Evolutionary conservation across 37 sponge, comb jelly and placozoan species (phyloP).

Genomic region (Beroe ovata): DNA sequence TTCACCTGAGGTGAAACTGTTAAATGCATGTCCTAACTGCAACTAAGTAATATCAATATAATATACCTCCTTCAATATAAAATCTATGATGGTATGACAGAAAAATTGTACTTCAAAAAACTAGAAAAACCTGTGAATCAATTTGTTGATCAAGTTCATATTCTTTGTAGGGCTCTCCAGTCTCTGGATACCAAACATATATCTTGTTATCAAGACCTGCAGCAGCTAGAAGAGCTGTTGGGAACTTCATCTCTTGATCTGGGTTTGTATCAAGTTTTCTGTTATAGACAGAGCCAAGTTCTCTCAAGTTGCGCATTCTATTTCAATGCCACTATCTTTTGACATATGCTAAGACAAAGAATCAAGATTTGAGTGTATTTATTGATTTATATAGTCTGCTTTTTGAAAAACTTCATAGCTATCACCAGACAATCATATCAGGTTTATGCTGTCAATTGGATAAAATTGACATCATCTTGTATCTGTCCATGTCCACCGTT

Average conservation of each 20-base stretch:
- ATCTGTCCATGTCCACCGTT: too few relatives aligned
- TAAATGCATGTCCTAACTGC: not conserved
- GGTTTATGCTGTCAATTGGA: too few relatives aligned
- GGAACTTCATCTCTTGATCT: constrained; percentile 13
- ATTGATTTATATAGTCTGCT: too few relatives aligned
- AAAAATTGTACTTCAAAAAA: too few relatives aligned
- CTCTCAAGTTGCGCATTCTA: constrained; percentile 23
- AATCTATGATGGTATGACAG: too few relatives aligned
- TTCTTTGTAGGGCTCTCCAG: constrained; percentile 37
- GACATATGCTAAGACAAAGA: too few relatives aligned
- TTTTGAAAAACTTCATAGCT: too few relatives aligned
- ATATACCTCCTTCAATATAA: too few relatives aligned
- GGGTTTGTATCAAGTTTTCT: constrained; percentile 12
- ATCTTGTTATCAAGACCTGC: constrained; percentile 57
- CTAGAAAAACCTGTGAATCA: constrained; percentile 61
- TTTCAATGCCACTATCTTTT: too few relatives aligned
- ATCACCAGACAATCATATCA: too few relatives aligned
- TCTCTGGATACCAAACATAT: constrained; percentile 41
- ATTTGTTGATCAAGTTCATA: constrained; percentile 56
- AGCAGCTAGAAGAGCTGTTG: constrained; percentile 37
- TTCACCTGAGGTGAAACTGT: constrained; percentile 59
- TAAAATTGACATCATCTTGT: too few relatives aligned
- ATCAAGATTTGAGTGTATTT: too few relatives aligned
- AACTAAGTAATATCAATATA: not conserved
- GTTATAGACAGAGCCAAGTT: not conserved